Base-by-base conservation (phyloP, 2,797 vertebrate species). In the Dromococcyx pavoninus region DNA sequence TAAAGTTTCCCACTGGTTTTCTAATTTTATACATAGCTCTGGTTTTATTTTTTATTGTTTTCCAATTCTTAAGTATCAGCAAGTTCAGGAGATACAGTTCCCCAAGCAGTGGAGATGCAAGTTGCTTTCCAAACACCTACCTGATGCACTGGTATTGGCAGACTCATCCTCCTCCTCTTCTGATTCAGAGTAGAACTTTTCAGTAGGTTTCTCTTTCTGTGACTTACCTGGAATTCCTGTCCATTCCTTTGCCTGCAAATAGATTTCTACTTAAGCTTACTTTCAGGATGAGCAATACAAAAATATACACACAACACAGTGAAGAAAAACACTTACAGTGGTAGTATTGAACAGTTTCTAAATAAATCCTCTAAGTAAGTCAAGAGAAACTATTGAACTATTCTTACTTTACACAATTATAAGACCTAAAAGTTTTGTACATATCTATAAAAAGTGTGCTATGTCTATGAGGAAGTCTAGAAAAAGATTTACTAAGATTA, bases 111-210 rank as follows among this genome's bases (percentile, higher is more conserved):
- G 2, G 35, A 79, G 39, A 76, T 8, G 6, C 7, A 85, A 60
- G 22, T 5, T 60, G 16, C 18, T 82, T 80, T 74, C 32, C 50
- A 61, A 92, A 93, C 87, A 89, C 95, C 51, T 82, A 98, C 98
- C 98, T 89, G 98, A 98, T 60, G 97, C 97, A 94, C 97, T 98
- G 91, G 96, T 98, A 93, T 94, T 97, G 23, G 96, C 80, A 79
- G 98, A 98, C 57, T 98, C 98, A 57, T 98, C 98, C 6, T 98
- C 98, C 3, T 99, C 98, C n/a, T 98, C 98, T 58, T 98, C 98
- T 43, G 98, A 98, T 56, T 98, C 99, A 6, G 99, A 99, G 96
- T 99, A 99, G 96, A 99, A 99, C 94, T 99, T 98, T 76, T 98
- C 98, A n/a, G 86, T 79, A 61, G 98, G 96, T 94, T 98, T 98